phyloP scores from a whole-genome alignment of 2,888 invertebrate species.

The Cheilosia impressa region DNA sequence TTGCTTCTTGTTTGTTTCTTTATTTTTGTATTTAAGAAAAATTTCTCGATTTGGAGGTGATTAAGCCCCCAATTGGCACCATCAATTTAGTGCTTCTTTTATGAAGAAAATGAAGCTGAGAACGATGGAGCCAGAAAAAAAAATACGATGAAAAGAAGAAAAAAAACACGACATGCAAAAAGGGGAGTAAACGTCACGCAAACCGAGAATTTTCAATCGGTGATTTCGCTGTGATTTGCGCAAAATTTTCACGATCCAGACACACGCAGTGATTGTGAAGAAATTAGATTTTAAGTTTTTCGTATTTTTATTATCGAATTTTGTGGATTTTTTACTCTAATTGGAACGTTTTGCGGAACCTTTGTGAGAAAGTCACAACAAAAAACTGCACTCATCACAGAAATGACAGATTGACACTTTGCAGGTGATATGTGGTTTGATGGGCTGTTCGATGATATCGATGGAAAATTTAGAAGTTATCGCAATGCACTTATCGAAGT shows the following conservation, averaged over 20 bases:
- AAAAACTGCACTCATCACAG: conserved; percentile 72
- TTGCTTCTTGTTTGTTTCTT: conserved; percentile 11
- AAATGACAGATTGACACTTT: conserved; percentile 62
- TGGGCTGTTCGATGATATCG: conserved; percentile 3
- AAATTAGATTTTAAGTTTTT: conserved; percentile 40
- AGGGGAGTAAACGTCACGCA: conserved; percentile 73
- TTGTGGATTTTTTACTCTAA: conserved; percentile 33
- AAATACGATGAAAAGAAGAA: conserved; percentile 8
- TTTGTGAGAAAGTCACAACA: conserved; percentile 69
- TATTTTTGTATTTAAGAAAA: conserved; percentile 47
- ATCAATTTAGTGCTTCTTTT: conserved; percentile 62
- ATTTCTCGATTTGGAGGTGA: conserved; percentile 53
- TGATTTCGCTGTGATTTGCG: conserved; percentile 45
- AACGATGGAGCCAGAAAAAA: conserved; percentile 23
- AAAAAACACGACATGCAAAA: conserved; percentile 68
- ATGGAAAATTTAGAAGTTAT: neutral
- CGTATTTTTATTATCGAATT: conserved; percentile 36
- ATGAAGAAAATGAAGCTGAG: conserved; percentile 50
- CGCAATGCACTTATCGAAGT: no score
- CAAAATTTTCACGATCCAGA: conserved; percentile 19
- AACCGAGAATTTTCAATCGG: conserved; percentile 60
- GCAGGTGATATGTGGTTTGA: conserved; percentile 21
- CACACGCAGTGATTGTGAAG: neutral
- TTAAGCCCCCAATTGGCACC: conserved; percentile 65
- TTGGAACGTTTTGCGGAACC: conserved; percentile 54